A percentile compares a stretch with the other conserved stretches of the same genome.
Conservation (phyloP, 2,113 vertebrate genomes). For the Thalassarche chlororhynchos region DNA sequence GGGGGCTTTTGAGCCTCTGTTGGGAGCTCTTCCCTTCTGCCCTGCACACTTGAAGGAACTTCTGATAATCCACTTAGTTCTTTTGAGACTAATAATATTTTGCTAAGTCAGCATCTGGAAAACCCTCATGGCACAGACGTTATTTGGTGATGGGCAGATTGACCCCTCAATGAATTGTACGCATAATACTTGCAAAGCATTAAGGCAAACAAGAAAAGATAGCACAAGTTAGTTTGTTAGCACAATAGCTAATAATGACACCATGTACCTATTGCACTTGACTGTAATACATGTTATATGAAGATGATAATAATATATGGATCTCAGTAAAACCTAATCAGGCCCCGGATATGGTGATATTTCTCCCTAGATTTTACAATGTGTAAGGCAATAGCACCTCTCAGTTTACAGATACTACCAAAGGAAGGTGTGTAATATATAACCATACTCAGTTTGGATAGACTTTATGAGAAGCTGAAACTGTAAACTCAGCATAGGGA, state of each 20-base stretch:
- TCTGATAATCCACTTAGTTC: neutral
- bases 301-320: neutral
- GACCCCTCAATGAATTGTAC: neutral
- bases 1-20: neutral
- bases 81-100: neutral
- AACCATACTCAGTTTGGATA: neutral
- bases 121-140: neutral
- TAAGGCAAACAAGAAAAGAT: neutral
- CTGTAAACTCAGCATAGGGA: neutral
- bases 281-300: neutral
- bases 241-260: neutral
- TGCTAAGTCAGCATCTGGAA: neutral
- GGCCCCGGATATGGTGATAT: neutral
- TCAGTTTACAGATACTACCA: neutral
- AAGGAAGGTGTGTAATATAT: neutral
- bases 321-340: neutral
- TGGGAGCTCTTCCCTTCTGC: neutral
- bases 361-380: neutral
- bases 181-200: neutral
- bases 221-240: neutral
- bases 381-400: neutral
- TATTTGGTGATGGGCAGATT: neutral
- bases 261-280: neutral
- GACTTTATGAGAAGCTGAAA: neutral
- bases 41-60: neutral